These are phyloP conservation scores for Desoria tigrina DNA, from an alignment of 2,888 invertebrate genomes.

Conservation along the genomic window DNA sequence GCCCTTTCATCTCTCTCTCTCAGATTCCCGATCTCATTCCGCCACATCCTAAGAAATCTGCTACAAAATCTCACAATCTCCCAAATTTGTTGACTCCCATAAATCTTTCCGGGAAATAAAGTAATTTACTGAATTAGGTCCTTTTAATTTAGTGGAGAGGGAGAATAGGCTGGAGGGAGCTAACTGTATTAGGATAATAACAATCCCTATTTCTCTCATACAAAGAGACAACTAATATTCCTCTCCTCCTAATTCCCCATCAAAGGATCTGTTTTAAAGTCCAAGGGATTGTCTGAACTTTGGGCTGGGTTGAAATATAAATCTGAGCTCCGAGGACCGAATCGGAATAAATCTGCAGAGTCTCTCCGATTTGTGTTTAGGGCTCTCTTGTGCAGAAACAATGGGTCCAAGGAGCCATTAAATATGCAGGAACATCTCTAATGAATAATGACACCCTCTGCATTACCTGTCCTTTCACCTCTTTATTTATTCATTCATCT, in stretches of 20 bases:
- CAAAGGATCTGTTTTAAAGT: too few relatives aligned
- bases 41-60: too few relatives aligned
- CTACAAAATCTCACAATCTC: too few relatives aligned
- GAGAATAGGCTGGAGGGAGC: not conserved
- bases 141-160: conserved; percentile 15
- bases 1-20: not conserved
- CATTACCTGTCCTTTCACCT: conserved; percentile 10
- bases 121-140: conserved; percentile 23
- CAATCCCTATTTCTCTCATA: not conserved
- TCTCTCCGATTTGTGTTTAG: too few relatives aligned
- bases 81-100: conserved; percentile 13
- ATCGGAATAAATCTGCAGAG: too few relatives aligned
- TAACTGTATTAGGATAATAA: conserved; percentile 12
- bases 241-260: too few relatives aligned
- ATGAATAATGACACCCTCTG: conserved; percentile 14
- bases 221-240: too few relatives aligned
- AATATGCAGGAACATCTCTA: conserved; percentile 8
- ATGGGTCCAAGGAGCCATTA: not conserved
- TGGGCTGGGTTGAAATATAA: too few relatives aligned
- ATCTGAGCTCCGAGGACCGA: too few relatives aligned
- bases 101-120: conserved; percentile 21
- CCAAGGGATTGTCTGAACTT: too few relatives aligned
- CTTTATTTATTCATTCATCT: conserved; percentile 7
- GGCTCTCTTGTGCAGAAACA: too few relatives aligned
- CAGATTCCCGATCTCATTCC: not conserved